Percentiles rank a stretch among this genome's conserved stretches.
These are phyloP conservation scores for Reinhardtius hippoglossoides DNA, from an alignment of 2,113 vertebrate species.

Conservation along the genomic window DNA sequence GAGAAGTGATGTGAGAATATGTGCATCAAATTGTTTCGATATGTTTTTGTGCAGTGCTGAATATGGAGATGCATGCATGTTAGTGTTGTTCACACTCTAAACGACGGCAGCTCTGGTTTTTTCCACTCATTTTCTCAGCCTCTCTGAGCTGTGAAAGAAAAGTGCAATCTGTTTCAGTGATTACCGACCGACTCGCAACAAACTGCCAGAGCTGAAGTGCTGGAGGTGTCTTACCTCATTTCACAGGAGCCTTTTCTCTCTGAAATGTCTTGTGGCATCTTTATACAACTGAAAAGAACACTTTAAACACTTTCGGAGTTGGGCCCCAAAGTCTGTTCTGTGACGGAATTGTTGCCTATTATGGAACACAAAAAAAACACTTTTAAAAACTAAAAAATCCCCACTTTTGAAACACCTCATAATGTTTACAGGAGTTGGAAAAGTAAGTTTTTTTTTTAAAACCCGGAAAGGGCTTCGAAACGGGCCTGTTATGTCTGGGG, in stretches of 20 bases:
- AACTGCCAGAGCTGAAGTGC: constrained; percentile 25
- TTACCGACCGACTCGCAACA: constrained; percentile 49
- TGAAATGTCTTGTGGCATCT: constrained; percentile 26
- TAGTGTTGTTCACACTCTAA: constrained; percentile 34
- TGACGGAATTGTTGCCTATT: constrained; percentile 14
- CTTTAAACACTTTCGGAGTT: constrained; percentile 5
- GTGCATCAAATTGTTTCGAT: not conserved
- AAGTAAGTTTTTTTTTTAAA: constrained; percentile 1
- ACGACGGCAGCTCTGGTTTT: constrained; percentile 7
- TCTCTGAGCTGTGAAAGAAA: constrained; percentile 43
- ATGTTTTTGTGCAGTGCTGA: constrained; percentile 1
- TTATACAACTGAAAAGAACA: constrained; percentile 13
- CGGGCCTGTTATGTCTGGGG: too few relatives aligned
- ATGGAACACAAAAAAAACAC: not conserved
- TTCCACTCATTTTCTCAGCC: constrained; percentile 18
- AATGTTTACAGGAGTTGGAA: constrained; percentile 34
- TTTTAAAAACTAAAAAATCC: not conserved
- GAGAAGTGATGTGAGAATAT: not conserved
- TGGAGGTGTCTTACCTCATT: constrained; percentile 32
- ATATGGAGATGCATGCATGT: constrained; percentile 18
- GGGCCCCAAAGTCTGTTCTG: constrained; percentile 8
- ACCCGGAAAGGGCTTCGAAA: too few relatives aligned
- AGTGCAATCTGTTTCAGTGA: constrained; percentile 54
- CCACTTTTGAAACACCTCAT: not conserved
- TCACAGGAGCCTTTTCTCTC: constrained; percentile 2